Evolutionary conservation across 2,888 invertebrate species (phyloP), one percentile per base, ranked within the genome.

Genomic region (Trypoxylon attenuatum): DNA sequence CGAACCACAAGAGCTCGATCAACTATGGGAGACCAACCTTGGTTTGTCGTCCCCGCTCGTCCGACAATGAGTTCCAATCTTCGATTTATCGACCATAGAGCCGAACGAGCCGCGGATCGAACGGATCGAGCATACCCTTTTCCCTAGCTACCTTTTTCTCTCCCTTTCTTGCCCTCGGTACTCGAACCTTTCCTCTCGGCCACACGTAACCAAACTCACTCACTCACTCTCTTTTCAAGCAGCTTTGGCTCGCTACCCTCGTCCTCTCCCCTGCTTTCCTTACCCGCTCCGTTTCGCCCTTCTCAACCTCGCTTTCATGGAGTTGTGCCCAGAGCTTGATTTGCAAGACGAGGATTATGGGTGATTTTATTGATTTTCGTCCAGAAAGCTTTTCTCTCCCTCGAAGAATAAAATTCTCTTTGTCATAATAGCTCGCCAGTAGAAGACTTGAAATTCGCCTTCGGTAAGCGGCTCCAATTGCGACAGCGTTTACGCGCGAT

Each of bases 21-120:
- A 58, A 10, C 42, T 23, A 46, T 39, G 21, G 54, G 66, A 66
- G 60, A 63, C 57, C 51, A 59, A 65, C 59, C 46, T 63, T 49
- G 59, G 60, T 65, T 73, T 58, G 61, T 58, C 67, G 57, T 58
- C 50, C 60, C 52, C 58, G 51, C 29, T 43, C 58, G 60, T 62
- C 43, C 62, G 63, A 73, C 65, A 71, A 71, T 73, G 71, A 71
- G 63, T 71, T 73, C 65, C 63, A 66, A 56, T 71, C 69, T 69
- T 69, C 73, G 73, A 73, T 71, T 69, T 71, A 66, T 73, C 71
- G 73, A 66, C 60, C 56, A 64, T 52, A 13, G 13, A 29, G 58
- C 18, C 23, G 55, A 55, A 41, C 61, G 54, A 49, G 54, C 55
- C 33, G 29, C 18, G 55, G 33, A 58, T 55, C 68, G 25, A 60